These are phyloP conservation scores for Clusia tigrina DNA, from an alignment of 2,888 invertebrate genomes.

Conservation along the genomic window DNA sequence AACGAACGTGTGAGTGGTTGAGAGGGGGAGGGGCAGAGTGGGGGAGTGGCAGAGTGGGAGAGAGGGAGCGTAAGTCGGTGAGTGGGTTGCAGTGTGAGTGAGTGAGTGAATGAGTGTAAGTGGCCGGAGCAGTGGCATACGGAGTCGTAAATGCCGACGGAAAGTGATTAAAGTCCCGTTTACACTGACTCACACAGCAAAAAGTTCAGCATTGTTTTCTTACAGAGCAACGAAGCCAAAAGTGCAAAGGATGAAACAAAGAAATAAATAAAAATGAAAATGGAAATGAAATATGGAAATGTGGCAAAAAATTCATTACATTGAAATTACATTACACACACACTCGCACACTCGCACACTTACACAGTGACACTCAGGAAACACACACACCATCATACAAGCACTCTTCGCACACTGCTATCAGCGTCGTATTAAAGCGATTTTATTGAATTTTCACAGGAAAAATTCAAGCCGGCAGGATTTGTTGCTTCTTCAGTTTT, in stretches of 20 bases:
- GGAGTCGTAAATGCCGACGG: slow-evolving; percentile 43
- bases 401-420: not conserved
- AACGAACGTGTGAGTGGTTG: no score
- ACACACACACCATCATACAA: not conserved
- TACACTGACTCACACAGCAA: slow-evolving; percentile 22
- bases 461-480: not conserved
- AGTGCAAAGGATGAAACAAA: not conserved
- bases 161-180: slow-evolving; percentile 57
- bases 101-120: no score
- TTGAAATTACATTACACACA: not conserved
- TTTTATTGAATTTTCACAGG: not conserved
- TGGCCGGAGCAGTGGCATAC: no score
- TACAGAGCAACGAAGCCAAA: not conserved
- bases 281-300: slow-evolving; percentile 1
- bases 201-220: not conserved
- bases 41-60: no score
- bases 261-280: not conserved
- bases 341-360: not conserved
- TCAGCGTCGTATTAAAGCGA: not conserved
- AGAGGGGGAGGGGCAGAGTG: not conserved
- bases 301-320: not conserved
- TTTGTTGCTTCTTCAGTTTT: not conserved
- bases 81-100: no score
- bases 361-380: no score
- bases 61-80: no score